phyloP scores from a whole-genome alignment of 2,797 vertebrate genomes.

The Myotis findleyi region DNA sequence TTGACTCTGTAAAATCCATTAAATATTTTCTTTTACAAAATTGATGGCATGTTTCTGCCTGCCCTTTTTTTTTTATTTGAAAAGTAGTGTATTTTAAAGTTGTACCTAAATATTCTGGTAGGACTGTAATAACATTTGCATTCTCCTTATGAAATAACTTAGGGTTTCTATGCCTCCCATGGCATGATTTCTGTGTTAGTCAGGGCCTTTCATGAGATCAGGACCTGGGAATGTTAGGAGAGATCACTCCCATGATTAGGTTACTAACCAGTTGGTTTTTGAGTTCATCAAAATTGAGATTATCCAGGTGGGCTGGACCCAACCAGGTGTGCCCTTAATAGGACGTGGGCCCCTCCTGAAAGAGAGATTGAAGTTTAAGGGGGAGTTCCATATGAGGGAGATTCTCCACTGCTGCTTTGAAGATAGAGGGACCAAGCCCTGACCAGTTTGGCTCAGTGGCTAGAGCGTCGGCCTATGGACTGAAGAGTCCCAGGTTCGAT shows the following conservation, averaged over 20 bases:
- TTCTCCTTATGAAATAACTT: background rate
- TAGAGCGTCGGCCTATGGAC: no score
- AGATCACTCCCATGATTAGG: background rate
- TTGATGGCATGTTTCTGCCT: background rate
- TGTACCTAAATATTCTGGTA: background rate
- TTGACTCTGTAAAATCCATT: background rate
- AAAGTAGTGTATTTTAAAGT: slow-evolving; percentile 19
- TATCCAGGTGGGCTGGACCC: background rate
- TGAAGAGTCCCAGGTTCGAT: no score
- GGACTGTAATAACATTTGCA: background rate
- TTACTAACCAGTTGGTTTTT: background rate
- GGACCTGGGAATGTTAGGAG: background rate
- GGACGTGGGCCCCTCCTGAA: background rate
- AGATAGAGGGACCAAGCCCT: background rate
- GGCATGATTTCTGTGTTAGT: background rate
- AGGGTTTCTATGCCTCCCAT: background rate
- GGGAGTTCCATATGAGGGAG: background rate
- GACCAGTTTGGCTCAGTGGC: no score
- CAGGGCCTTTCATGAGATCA: background rate
- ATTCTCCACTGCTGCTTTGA: background rate
- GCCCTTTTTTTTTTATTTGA: background rate
- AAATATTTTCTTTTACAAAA: background rate
- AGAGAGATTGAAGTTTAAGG: background rate
- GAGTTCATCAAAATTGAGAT: background rate
- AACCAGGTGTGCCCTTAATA: background rate